phyloP scores from a whole-genome alignment of 2,113 vertebrate species.

The Podilymbus podiceps region DNA sequence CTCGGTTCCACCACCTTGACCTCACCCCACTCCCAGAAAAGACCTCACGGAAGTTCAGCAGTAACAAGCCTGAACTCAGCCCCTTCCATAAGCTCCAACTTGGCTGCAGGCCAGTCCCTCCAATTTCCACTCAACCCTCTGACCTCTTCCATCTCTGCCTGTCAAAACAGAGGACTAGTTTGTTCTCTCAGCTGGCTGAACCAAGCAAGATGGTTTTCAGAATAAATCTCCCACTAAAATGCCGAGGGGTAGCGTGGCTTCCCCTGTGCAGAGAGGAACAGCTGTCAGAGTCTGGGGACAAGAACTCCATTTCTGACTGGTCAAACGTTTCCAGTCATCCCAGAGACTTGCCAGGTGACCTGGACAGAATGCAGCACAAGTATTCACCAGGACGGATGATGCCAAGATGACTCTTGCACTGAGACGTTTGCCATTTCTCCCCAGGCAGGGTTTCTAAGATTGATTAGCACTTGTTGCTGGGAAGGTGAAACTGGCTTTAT shows the following conservation, averaged over 20 bases:
- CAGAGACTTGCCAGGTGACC: neutral
- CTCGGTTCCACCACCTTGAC: neutral
- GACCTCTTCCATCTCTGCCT: neutral
- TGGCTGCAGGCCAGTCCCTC: neutral
- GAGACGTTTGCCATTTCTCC: neutral
- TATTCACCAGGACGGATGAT: neutral
- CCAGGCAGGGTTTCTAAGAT: neutral
- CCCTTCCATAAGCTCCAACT: neutral
- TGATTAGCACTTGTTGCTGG: neutral
- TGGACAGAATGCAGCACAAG: neutral
- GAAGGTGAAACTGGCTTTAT: neutral
- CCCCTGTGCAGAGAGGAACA: neutral
- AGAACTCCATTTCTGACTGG: conserved; percentile 27
- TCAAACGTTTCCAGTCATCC: conserved; percentile 29
- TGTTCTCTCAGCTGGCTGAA: neutral
- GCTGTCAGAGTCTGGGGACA: neutral
- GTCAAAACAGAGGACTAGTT: neutral
- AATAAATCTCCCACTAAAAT: neutral
- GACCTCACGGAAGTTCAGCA: neutral
- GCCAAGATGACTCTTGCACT: neutral
- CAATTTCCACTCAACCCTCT: neutral
- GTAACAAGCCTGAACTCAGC: neutral
- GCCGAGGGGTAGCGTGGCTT: neutral
- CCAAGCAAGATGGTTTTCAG: neutral
- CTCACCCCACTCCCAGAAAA: neutral